Percentiles rank a stretch among this genome's conserved stretches.
Evolutionary conservation across 2,888 invertebrate species (phyloP).

Genomic region (Lamellibrachia satsuma): DNA sequence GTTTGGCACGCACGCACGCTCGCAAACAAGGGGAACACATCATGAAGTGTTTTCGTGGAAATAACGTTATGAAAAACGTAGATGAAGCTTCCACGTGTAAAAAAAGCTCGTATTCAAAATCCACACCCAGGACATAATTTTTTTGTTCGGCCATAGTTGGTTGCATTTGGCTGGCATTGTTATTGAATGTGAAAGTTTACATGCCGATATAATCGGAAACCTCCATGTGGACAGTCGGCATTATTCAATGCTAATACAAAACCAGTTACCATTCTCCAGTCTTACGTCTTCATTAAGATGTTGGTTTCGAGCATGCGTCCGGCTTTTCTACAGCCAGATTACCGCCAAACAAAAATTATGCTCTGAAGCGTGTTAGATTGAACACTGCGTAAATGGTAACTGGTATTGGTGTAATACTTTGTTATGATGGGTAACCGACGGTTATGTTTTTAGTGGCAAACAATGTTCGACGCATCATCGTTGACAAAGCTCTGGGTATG

Average conservation of each 20-base stretch:
- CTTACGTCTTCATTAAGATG: neutral
- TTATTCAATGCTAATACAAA: neutral
- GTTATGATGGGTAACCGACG: neutral
- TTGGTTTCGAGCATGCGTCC: neutral
- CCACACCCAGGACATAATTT: too few species aligned
- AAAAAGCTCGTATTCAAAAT: too few species aligned
- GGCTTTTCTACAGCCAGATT: neutral
- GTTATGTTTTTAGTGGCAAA: neutral
- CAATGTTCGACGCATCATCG: neutral
- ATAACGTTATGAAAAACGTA: too few species aligned
- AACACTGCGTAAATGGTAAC: neutral
- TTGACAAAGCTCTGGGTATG: neutral
- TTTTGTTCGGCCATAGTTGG: neutral
- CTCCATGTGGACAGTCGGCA: too few species aligned
- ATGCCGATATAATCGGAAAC: neutral
- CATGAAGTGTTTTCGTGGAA: too few species aligned
- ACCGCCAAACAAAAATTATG: neutral
- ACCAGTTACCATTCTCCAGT: neutral
- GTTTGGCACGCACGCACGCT: too few species aligned
- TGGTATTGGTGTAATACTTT: neutral
- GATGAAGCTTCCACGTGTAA: too few species aligned
- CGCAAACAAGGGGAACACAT: too few species aligned
- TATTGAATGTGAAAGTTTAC: neutral
- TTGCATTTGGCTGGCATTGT: neutral
- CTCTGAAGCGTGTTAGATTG: neutral